A percentile compares a stretch with the other conserved stretches of the same genome.
Evolutionary conservation across 1,140 invertebrate species (phyloP).

Genomic region (Drosophila mojavensis): DNA sequence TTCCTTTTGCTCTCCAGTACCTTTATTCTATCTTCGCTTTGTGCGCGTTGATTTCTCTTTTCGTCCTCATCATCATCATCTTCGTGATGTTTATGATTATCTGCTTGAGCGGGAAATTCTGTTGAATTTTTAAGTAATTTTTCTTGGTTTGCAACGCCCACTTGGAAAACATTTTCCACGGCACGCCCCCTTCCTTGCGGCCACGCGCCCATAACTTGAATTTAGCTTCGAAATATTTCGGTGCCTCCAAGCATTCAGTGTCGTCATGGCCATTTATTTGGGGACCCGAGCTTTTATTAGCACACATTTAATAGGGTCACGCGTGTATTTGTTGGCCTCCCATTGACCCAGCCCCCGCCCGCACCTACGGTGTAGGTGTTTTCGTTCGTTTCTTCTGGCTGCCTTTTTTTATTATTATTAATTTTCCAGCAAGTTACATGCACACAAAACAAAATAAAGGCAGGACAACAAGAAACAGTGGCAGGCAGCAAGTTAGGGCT

Average conservation of each 20-base stretch:
- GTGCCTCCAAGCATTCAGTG: slow-evolving; percentile 25
- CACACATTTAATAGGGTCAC: slow-evolving; percentile 83
- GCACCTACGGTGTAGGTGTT: slow-evolving; percentile 50
- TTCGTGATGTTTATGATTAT: slow-evolving; percentile 28
- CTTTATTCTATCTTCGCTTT: slow-evolving; percentile 36
- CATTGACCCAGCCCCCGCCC: slow-evolving; percentile 22
- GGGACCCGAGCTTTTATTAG: slow-evolving; percentile 72
- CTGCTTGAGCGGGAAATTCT: slow-evolving; percentile 41
- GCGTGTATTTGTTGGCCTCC: slow-evolving; percentile 61
- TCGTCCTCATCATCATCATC: slow-evolving; percentile 33
- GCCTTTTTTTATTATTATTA: slow-evolving; percentile 79
- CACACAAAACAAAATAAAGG: slow-evolving; percentile 71
- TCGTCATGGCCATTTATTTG: slow-evolving; percentile 58
- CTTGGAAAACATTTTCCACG: slow-evolving; percentile 39
- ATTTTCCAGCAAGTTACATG: slow-evolving; percentile 81
- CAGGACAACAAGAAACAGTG: slow-evolving; percentile 50
- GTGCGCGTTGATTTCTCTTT: slow-evolving; percentile 69
- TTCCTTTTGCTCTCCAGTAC: neutral
- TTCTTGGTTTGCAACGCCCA: slow-evolving; percentile 39
- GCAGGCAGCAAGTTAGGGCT: slow-evolving; percentile 26
- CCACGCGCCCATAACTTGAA: slow-evolving; percentile 24
- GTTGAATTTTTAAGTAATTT: slow-evolving; percentile 78
- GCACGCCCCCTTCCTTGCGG: neutral
- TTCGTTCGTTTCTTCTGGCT: slow-evolving; percentile 44
- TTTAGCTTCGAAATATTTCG: slow-evolving; percentile 31